phyloP scores from a whole-genome alignment of 2,113 vertebrate species.

The Peromyscus leucopus region DNA sequence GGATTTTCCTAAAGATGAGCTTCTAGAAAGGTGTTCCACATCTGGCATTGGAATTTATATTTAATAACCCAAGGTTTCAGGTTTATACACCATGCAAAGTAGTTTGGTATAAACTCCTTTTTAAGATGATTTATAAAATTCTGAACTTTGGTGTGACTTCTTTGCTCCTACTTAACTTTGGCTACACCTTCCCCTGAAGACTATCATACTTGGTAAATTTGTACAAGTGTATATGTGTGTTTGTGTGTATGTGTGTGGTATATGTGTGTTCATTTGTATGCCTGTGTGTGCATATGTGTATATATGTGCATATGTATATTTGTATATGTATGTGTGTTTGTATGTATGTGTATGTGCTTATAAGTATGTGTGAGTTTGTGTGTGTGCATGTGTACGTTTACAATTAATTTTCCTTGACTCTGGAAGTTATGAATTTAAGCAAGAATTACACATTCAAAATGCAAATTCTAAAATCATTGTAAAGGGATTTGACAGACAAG shows the following conservation, averaged over 20 bases:
- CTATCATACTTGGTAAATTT: not conserved
- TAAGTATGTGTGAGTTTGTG: not conserved
- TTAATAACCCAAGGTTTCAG: not conserved
- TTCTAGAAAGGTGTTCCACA: no score
- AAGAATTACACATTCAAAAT: conserved; percentile 13
- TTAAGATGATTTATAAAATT: not conserved
- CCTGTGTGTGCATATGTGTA: rapidly evolving
- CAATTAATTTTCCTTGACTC: not conserved
- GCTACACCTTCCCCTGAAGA: not conserved
- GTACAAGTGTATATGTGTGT: not conserved
- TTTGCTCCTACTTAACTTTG: not conserved
- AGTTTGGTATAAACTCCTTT: not conserved
- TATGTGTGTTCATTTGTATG: not conserved
- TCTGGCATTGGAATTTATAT: not conserved
- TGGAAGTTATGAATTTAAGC: not conserved
- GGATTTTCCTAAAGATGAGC: not conserved
- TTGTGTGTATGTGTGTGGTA: not conserved
- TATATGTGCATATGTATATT: not conserved
- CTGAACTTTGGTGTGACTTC: not conserved
- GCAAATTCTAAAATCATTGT: not conserved
- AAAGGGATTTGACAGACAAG: conserved; percentile 14
- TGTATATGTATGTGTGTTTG: not conserved
- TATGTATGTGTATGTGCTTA: not conserved
- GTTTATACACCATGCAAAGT: not conserved
- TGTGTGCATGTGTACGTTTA: not conserved